Evolutionary conservation across 2,113 vertebrate species (phyloP).

Genomic region (Eublepharis macularius): DNA sequence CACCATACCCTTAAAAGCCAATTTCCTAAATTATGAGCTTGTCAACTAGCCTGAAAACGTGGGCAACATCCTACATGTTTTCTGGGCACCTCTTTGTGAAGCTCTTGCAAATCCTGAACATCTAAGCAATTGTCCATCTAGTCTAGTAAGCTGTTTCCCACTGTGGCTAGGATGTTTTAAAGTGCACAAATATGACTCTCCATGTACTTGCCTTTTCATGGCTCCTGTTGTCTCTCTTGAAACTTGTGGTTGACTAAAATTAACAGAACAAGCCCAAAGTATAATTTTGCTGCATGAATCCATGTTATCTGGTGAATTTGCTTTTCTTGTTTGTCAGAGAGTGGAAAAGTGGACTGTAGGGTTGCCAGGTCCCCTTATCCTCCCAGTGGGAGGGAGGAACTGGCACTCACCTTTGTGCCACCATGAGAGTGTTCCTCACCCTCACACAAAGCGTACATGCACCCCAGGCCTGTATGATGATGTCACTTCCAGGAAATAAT

Average conservation of each 20-base stretch:
- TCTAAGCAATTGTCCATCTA: neutral
- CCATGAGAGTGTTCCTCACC: too few species aligned
- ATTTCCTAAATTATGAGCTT: neutral
- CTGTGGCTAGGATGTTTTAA: too few species aligned
- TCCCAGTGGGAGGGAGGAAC: too few species aligned
- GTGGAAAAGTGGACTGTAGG: neutral
- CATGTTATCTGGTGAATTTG: neutral
- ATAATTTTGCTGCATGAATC: neutral
- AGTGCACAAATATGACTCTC: neutral
- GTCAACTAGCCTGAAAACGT: neutral
- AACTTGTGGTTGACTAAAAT: neutral
- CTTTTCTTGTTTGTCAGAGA: conserved; percentile 8
- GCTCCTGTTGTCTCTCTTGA: neutral
- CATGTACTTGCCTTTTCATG: neutral
- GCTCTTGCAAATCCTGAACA: neutral
- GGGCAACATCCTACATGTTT: neutral
- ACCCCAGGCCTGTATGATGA: too few species aligned
- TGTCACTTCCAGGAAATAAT: too few species aligned
- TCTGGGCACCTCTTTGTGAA: neutral
- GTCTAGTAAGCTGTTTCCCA: too few species aligned
- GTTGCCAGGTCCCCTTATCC: too few species aligned
- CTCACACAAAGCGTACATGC: too few species aligned
- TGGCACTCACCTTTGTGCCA: too few species aligned
- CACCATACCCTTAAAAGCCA: neutral
- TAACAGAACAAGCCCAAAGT: neutral